Evolutionary conservation across 2,113 vertebrate genomes (phyloP).

Genomic region (Lagopus leucura): DNA sequence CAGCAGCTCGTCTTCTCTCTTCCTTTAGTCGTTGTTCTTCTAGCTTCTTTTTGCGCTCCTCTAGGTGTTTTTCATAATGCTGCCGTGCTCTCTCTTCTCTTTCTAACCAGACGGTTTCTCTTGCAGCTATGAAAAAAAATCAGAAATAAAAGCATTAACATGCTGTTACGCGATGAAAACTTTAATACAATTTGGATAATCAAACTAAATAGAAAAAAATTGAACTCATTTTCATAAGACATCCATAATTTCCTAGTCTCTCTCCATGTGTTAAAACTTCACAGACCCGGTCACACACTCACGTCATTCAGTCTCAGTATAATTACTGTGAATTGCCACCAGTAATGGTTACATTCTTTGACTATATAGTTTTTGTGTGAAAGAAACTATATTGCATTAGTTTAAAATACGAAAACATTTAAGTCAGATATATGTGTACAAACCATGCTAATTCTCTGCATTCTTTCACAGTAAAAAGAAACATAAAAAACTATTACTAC

Average conservation of each 20-base stretch:
- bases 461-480: neutral
- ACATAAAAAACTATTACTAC: neutral
- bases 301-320: neutral
- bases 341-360: neutral
- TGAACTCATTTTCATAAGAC: neutral
- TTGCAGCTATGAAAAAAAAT: slow-evolving; percentile 77
- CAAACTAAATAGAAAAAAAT: neutral
- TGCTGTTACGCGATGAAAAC: neutral
- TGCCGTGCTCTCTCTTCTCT: slow-evolving; percentile 89
- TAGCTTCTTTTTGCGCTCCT: slow-evolving; percentile 87
- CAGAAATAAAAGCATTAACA: neutral
- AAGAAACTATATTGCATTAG: neutral
- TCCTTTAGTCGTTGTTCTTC: slow-evolving; percentile 93
- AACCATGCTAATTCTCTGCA: neutral
- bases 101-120: slow-evolving; percentile 89
- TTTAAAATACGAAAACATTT: neutral
- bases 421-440: neutral
- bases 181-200: neutral
- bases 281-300: neutral
- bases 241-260: neutral
- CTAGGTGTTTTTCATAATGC: slow-evolving; percentile 91
- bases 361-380: neutral
- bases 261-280: neutral
- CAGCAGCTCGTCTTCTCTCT: slow-evolving; percentile 86
- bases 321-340: neutral